Evolutionary conservation across 1,140 invertebrate genomes (phyloP).

Genomic region (Drosophila kurseongensis): DNA sequence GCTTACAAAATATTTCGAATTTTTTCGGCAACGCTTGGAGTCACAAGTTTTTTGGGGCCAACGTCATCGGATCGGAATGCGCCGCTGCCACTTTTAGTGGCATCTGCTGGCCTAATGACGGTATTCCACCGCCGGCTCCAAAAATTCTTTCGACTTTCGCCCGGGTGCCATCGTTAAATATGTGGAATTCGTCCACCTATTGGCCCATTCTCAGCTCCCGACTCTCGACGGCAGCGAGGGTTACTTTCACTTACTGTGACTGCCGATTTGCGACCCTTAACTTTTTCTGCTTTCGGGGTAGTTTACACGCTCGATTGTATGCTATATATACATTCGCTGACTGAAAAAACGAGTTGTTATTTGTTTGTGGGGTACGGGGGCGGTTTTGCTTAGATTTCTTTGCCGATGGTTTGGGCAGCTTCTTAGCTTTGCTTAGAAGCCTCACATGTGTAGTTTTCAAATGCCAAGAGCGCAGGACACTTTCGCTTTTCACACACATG

Average conservation of each 20-base stretch:
- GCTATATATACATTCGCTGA: slow-evolving; percentile 13
- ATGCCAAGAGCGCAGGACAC: slow-evolving; percentile 81
- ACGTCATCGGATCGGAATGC: slow-evolving; percentile 75
- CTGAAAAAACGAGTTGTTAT: not conserved
- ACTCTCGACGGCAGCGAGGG: slow-evolving; percentile 73
- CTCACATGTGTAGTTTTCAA: slow-evolving; percentile 77
- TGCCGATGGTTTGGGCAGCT: slow-evolving; percentile 38
- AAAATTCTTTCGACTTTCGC: slow-evolving; percentile 65
- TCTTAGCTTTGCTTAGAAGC: slow-evolving; percentile 60
- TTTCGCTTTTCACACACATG: slow-evolving; percentile 52
- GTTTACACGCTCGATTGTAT: slow-evolving; percentile 61
- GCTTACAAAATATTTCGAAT: slow-evolving; percentile 12
- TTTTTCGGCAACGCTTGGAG: slow-evolving; percentile 16
- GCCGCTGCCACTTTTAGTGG: slow-evolving; percentile 34
- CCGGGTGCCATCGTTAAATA: slow-evolving; percentile 1
- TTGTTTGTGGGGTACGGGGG: not conserved
- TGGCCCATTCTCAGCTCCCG: slow-evolving; percentile 68
- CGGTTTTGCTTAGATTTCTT: slow-evolving; percentile 13
- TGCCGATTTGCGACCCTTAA: slow-evolving; percentile 40
- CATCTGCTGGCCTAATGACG: slow-evolving; percentile 81
- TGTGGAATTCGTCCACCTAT: slow-evolving; percentile 45
- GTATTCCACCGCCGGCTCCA: slow-evolving; percentile 73
- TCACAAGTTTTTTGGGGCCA: slow-evolving; percentile 24
- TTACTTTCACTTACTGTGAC: slow-evolving; percentile 78
- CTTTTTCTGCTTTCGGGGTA: slow-evolving; percentile 39